A percentile compares a stretch with the other conserved stretches of the same genome.
Evolutionary conservation across 2,113 vertebrate genomes (phyloP).

Genomic region (Mixornis gularis): DNA sequence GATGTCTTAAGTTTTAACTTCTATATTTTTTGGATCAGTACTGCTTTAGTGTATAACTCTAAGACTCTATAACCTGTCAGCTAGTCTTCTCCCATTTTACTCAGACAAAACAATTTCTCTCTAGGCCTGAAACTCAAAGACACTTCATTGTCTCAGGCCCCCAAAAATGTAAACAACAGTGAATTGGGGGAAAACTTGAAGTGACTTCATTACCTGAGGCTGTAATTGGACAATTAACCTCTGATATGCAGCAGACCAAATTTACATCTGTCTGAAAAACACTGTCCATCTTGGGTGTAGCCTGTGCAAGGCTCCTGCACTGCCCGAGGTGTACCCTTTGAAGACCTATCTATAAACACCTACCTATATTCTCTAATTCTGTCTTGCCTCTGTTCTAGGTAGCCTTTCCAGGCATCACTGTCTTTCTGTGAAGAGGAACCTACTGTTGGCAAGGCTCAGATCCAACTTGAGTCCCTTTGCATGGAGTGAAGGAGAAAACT

Average conservation of each 20-base stretch:
- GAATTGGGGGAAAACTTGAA: background rate
- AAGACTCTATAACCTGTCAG: background rate
- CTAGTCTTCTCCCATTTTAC: background rate
- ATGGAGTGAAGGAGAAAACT: background rate
- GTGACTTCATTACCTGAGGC: background rate
- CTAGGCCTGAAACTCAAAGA: background rate
- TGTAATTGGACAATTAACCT: background rate
- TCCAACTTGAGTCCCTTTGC: background rate
- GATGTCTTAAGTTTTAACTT: background rate
- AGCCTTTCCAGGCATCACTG: background rate
- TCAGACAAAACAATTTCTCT: background rate
- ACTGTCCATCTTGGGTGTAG: background rate
- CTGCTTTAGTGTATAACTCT: too few relatives aligned
- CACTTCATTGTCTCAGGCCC: background rate
- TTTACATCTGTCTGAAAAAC: background rate
- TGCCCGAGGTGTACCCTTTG: background rate
- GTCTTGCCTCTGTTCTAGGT: background rate
- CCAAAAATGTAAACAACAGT: fast-evolving
- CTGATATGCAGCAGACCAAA: background rate
- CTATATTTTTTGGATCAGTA: background rate
- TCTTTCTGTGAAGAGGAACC: background rate
- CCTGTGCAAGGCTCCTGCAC: background rate
- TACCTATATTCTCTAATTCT: background rate
- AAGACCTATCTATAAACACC: background rate
- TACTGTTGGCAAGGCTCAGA: background rate